phyloP scores from a whole-genome alignment of 2,797 vertebrate genomes.

The Sebastes elongatus region DNA sequence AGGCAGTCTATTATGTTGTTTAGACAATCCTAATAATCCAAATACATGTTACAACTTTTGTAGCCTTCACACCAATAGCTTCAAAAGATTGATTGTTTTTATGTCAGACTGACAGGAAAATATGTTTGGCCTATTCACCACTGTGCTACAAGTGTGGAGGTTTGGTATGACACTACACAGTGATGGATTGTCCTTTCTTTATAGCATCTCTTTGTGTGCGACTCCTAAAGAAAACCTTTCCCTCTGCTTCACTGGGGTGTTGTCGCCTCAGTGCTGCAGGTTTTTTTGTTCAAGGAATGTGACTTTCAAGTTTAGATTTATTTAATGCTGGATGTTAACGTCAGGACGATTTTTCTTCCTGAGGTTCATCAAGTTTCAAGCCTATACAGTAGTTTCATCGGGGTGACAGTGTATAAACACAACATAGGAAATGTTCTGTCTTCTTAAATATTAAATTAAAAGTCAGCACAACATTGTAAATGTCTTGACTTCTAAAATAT shows the following conservation, averaged over 20 bases:
- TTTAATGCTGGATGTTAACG: conserved; percentile 16
- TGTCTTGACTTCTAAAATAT: not conserved
- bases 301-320: conserved; percentile 15
- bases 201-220: conserved; percentile 3
- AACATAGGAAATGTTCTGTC: not conserved
- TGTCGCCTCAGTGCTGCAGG: not conserved
- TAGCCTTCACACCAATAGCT: not conserved
- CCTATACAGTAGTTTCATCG: not conserved
- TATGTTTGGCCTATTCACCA: conserved; percentile 7
- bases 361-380: not conserved
- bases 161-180: not conserved
- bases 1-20: not conserved
- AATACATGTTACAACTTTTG: not conserved
- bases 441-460: conserved; percentile 2
- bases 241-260: not conserved
- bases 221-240: conserved; percentile 9
- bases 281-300: conserved; percentile 15
- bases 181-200: not conserved
- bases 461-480: not conserved
- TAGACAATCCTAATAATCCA: not conserved
- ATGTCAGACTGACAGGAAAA: not conserved
- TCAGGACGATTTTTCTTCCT: not conserved
- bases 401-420: not conserved
- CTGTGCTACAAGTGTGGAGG: not conserved
- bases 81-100: not conserved